Base-by-base conservation (phyloP, 2,797 vertebrate genomes). In the Gymnothorax javanicus region DNA sequence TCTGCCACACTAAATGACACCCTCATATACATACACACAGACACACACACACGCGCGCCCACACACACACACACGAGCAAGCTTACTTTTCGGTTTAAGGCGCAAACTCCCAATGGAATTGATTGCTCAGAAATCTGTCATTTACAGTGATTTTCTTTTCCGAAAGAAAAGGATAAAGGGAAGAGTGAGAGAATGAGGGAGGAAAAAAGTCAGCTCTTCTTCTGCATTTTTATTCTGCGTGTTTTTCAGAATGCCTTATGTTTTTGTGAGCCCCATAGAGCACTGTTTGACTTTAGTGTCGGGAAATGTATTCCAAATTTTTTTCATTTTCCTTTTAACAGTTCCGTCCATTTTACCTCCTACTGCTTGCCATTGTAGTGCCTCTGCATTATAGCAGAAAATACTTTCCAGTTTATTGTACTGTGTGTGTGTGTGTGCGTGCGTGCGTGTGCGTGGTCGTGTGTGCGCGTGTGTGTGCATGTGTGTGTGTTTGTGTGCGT, bases 201-300 rank as follows among this genome's bases (percentile, higher is more conserved):
- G 33, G 20, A 33, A n/a, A 8, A 25, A 43, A 52, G 17, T 4
- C 12, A 6, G 7, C 17, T 13, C 2, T 33, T 83, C 9, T 60
- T 13, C 23, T 27, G 43, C 7, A 62, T 64, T 62, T 84, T 84
- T 64, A 60, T 17, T 17, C 23, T 2, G 86, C 84, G 87, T 89
- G 87, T 89, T 87, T 88, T 87, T 71, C 75, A 2, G 15, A 6
- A 75, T 3, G 7, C 15, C 15, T 58, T 13, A 56, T 54, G 87
- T 87, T 71, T 87, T 86, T 89, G 89, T 91, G 90, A 90, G 59
- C 13, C 3, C 62, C 69, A 54, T 64, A 7, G 20, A 84, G 58
- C 15, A 86, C 27, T n/a, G 59, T 79, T n/a, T 62, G 79, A 50
- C 56, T 75, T 25, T 85, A 13, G 43, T 75, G 13, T 12, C 27